phyloP scores from a whole-genome alignment of 2,113 vertebrate genomes.

The Taxidea taxus region DNA sequence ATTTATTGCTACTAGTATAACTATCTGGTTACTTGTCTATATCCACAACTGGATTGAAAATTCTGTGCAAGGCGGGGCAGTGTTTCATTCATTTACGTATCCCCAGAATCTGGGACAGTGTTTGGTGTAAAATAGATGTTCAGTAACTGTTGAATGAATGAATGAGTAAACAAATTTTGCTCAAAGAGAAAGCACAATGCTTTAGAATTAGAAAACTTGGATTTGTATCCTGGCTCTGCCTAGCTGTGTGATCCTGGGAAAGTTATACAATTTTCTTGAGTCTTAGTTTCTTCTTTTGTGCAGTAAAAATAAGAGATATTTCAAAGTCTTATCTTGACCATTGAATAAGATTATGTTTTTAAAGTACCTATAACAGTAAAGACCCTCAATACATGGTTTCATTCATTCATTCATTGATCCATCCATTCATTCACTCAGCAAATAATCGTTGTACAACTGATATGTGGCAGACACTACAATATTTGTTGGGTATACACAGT shows the following conservation, averaged over 20 bases:
- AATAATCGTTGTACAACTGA: background rate
- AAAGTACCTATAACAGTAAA: background rate
- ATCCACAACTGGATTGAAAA: background rate
- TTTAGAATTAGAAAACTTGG: background rate
- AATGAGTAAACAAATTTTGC: background rate
- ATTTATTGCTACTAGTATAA: background rate
- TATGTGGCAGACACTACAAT: background rate
- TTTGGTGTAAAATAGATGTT: background rate
- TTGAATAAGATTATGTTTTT: background rate
- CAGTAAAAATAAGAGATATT: slow-evolving; percentile 14
- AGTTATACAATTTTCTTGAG: background rate
- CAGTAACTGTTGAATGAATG: background rate
- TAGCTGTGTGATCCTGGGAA: slow-evolving; percentile 4
- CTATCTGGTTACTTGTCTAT: background rate
- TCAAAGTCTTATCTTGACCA: background rate
- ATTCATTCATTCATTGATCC: background rate
- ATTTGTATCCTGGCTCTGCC: background rate
- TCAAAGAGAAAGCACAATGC: background rate
- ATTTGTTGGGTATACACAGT: background rate
- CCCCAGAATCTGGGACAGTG: background rate
- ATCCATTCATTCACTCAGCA: background rate
- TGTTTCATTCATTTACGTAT: background rate
- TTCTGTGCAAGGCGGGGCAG: background rate
- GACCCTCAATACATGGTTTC: background rate
- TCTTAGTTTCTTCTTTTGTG: background rate